Conservation (phyloP, 1,140 invertebrate species). For the Drosophila orosa region DNA sequence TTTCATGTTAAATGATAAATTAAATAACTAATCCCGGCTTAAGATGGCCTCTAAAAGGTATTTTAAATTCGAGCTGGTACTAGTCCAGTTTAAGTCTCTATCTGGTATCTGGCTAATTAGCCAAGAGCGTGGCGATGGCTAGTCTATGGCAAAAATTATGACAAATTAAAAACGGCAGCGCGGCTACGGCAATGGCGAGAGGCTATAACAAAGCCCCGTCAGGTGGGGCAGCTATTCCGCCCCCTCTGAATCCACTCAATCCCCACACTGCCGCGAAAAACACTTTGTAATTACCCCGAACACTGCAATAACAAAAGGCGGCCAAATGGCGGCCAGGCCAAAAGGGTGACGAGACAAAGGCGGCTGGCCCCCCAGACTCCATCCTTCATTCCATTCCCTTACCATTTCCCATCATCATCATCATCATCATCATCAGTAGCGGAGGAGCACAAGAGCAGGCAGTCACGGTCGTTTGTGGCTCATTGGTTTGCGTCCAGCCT, state of each 20-base stretch:
- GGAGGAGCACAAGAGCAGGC: slow-evolving; percentile 9
- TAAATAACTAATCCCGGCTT: not conserved
- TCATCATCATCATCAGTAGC: slow-evolving; percentile 13
- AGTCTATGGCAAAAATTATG: slow-evolving; percentile 54
- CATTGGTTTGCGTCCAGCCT: slow-evolving; percentile 63
- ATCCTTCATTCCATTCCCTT: slow-evolving; percentile 7
- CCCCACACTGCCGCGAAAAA: slow-evolving; percentile 12
- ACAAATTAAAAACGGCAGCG: slow-evolving; percentile 69
- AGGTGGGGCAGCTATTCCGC: slow-evolving; percentile 11
- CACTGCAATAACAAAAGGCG: slow-evolving; percentile 52
- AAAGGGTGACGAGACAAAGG: slow-evolving; percentile 77
- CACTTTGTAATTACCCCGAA: slow-evolving; percentile 62
- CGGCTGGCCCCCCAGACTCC: slow-evolving; percentile 18
- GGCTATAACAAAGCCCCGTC: slow-evolving; percentile 49
- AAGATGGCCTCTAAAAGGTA: not conserved
- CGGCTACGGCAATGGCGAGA: slow-evolving; percentile 9
- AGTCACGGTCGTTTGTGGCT: slow-evolving; percentile 79
- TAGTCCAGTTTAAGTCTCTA: not conserved
- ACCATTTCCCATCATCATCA: slow-evolving; percentile 24
- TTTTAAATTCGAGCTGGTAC: not conserved
- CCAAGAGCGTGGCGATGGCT: slow-evolving; percentile 19
- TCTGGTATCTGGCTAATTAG: slow-evolving; percentile 33
- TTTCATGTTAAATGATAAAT: not conserved
- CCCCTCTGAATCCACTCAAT: slow-evolving; percentile 1
- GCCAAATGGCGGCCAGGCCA: slow-evolving; percentile 41